Evolutionary conservation across 2,888 invertebrate species (phyloP).

Genomic region (Halictus ligatus): DNA sequence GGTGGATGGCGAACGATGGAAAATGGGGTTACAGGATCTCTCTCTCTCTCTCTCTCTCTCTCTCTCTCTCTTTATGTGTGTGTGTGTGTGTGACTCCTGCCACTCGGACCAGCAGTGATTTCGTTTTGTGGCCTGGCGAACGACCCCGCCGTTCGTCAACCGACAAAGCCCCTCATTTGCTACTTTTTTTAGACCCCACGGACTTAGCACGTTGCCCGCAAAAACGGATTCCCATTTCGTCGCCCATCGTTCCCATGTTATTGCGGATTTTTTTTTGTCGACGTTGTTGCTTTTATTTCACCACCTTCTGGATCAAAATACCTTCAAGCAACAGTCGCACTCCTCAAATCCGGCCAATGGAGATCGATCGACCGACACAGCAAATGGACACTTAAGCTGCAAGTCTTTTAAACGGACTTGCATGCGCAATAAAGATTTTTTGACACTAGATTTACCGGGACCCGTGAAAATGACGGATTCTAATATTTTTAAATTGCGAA

Average conservation of each 20-base stretch:
- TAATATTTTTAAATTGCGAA: no score
- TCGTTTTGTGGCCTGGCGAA: constrained; percentile 18
- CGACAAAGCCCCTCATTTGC: constrained; percentile 16
- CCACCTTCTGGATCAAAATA: neutral
- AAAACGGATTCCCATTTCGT: neutral
- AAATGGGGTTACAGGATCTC: constrained; percentile 35
- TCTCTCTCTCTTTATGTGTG: no score
- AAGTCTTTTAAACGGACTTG: no score
- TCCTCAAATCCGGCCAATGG: no score
- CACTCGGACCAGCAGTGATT: constrained; percentile 25
- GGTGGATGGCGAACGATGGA: constrained; percentile 22
- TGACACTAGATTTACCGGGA: no score
- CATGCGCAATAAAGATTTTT: no score
- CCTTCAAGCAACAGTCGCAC: no score
- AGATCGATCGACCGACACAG: no score
- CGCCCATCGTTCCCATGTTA: neutral
- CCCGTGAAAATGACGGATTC: no score
- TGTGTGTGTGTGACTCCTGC: neutral
- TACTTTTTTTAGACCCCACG: constrained; percentile 2
- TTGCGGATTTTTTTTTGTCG: no score
- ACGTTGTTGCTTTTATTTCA: neutral
- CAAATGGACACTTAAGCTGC: no score
- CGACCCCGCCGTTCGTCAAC: constrained; percentile 5
- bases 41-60: no score
- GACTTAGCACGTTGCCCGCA: neutral